Base-by-base conservation (phyloP, 37 sponge, comb jelly and placozoan species). In the Theonella swinhoei region DNA sequence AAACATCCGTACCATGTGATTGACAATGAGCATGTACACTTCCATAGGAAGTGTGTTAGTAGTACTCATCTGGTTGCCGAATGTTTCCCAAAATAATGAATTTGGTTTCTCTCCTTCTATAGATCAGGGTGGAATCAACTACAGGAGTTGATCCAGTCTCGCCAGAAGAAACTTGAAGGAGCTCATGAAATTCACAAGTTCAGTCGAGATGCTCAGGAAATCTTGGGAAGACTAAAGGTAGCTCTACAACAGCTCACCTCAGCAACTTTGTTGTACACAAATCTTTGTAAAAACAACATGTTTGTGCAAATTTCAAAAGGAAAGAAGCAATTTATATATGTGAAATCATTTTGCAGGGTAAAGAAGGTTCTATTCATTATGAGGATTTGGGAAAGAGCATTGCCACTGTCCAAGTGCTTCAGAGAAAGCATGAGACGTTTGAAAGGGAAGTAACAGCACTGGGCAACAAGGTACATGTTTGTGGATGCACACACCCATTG, bases 181-280 rank as follows among this genome's bases (percentile, higher is more conserved):
- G 92, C 92, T 2, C 71, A 86, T 41, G 95, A 95, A 61, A 91
- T 95, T 20, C 95, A 95, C 88, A 87, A 85, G 85, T 95, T 90
- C 80, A 91, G 83, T 83, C 70, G 90, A 58, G 92, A 95, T 65
- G 90, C 95, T 42, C 85, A 75, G 28, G 95, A 95, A 41, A 35
- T 95, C 9, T 68, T 89, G 32, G 80, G 72, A 3, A 81, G 95
- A 62, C 42, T 95, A 23, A 62, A 84, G 88, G 89, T 89, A 14
- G n/a, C n/a, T n/a, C n/a, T n/a, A n/a, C n/a, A n/a, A n/a, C n/a
- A n/a, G n/a, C n/a, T n/a, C n/a, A n/a, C n/a, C n/a, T n/a, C n/a
- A n/a, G n/a, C n/a, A n/a, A n/a, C n/a, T n/a, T n/a, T n/a, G n/a
- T n/a, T n/a, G n/a, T n/a, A 68, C 9, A 38, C 24, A 58, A 19